Evolutionary conservation across 1,140 invertebrate genomes (phyloP), one percentile per base, ranked within the genome.

Genomic region (Papilio polyxenes): DNA sequence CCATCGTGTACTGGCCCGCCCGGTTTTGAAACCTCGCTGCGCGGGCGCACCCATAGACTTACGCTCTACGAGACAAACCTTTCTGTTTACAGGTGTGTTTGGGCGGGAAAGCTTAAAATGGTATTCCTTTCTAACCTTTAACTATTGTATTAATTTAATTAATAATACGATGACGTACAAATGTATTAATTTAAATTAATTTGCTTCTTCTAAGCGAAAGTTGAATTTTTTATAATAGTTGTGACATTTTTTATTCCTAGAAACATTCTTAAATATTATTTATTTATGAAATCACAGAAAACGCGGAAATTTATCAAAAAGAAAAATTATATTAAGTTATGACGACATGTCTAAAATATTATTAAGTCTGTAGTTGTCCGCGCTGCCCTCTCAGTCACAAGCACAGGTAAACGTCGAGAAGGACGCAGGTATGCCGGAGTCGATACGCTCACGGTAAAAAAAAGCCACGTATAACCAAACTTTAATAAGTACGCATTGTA

Each of bases 1-100:
- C 89, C 91, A 92, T 92, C 91, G 92, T 91, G 88, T 88, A 92
- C 91, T 93, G 90, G 88, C 88, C 89, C 85, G 88, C 87, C 90
- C 88, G 89, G 90, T 90, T 89, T 87, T 81, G 83, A 81, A 86
- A 87, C 85, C 85, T 86, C 83, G 82, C 56, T 89, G 91, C 91
- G 88, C 89, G 85, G 85, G 88, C 91, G 91, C 91, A 89, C 40
- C 82, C 87, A 89, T 83, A 89, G 89, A 88, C 79, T 72, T 87
- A 80, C 62, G 56, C 17, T 72, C 81, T 65, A 11, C 31, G 78
- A 91, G 89, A 91, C 37, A 37, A n/a, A 15, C 59, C 77, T 82
- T 40, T 20, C 59, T 80, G n/a, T 62, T 65, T 79, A 84, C 80
- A 80, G 31, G 17, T 53, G 15, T 65, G 75, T 86, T 87, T 86